phyloP scores from a whole-genome alignment of 2,888 invertebrate genomes.

The Anodontia alba region DNA sequence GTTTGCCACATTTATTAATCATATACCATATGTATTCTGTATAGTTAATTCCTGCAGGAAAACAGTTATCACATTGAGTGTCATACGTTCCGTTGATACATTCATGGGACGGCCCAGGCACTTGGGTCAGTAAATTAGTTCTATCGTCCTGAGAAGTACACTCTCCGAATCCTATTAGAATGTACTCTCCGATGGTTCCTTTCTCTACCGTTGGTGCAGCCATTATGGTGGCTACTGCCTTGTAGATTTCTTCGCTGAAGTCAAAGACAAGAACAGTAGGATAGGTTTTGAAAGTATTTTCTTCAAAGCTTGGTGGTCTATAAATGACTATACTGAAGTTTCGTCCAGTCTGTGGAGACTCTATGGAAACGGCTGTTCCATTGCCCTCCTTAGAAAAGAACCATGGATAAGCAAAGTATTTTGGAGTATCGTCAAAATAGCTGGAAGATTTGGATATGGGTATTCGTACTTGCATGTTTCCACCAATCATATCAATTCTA shows the following conservation, averaged over 20 bases:
- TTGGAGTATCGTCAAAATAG: conserved; percentile 23
- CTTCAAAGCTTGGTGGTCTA: conserved; percentile 42
- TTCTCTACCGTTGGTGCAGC: not conserved
- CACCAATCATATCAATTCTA: conserved; percentile 37
- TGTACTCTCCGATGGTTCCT: conserved; percentile 14
- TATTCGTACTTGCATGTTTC: conserved; percentile 27
- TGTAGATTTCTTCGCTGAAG: not conserved
- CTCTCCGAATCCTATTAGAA: conserved; percentile 30
- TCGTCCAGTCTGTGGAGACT: conserved; percentile 22
- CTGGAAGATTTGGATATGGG: conserved; percentile 18
- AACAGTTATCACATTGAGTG: conserved; percentile 22
- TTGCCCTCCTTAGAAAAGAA: conserved; percentile 18
- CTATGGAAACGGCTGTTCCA: not conserved
- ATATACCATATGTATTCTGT: not conserved
- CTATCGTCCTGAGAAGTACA: not conserved
- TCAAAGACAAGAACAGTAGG: conserved; percentile 22
- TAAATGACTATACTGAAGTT: conserved; percentile 11
- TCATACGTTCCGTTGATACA: conserved; percentile 29
- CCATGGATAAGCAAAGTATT: conserved; percentile 27
- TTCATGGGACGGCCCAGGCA: not conserved
- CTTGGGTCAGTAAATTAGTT: conserved; percentile 4
- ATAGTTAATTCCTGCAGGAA: not conserved
- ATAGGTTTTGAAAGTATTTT: conserved; percentile 37
- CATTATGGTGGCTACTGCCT: not conserved
- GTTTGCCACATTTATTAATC: conserved; percentile 21